A percentile compares a stretch with the other conserved stretches of the same genome.
Evolutionary conservation across 92 coral and sea anemone species (phyloP).

Genomic region (Epizoanthus illoricatus): DNA sequence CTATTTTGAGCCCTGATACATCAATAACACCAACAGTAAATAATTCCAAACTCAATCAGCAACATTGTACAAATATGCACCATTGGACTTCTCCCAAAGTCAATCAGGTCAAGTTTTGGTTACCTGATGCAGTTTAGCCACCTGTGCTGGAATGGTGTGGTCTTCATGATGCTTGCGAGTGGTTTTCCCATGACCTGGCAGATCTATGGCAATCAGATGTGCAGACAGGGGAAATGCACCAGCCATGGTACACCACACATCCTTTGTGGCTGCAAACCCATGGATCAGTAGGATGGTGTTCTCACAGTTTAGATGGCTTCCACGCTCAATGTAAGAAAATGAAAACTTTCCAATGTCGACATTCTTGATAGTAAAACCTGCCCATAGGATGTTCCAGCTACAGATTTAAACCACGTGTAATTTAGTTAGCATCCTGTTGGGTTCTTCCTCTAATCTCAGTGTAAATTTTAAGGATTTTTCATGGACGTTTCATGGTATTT

Average conservation of each 20-base stretch:
- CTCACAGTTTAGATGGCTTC: slow-evolving; percentile 40
- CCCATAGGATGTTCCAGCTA: slow-evolving; percentile 62
- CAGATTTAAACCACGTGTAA: neutral
- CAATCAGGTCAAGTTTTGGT: neutral
- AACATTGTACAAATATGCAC: too few species aligned
- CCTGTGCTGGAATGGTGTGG: slow-evolving; percentile 71
- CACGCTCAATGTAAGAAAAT: slow-evolving; percentile 82
- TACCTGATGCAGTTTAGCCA: slow-evolving; percentile 88
- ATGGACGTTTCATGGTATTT: too few species aligned
- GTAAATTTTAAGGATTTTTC: too few species aligned
- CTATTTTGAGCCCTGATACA: too few species aligned
- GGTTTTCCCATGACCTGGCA: slow-evolving; percentile 96
- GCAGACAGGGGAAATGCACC: slow-evolving; percentile 62
- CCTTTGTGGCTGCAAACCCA: slow-evolving; percentile 87
- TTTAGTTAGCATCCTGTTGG: neutral
- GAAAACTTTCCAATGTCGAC: slow-evolving; percentile 67
- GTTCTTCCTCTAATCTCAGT: too few species aligned
- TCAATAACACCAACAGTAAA: too few species aligned
- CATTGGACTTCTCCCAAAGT: too few species aligned
- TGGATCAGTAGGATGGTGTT: slow-evolving; percentile 69
- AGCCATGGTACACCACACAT: slow-evolving; percentile 71
- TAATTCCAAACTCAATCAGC: too few species aligned
- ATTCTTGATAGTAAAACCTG: slow-evolving; percentile 63
- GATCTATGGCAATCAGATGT: slow-evolving; percentile 80
- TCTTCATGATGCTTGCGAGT: slow-evolving; percentile 85